These are phyloP conservation scores for Malaclemys terrapin DNA, from an alignment of 2,113 vertebrate genomes.

Conservation along the genomic window DNA sequence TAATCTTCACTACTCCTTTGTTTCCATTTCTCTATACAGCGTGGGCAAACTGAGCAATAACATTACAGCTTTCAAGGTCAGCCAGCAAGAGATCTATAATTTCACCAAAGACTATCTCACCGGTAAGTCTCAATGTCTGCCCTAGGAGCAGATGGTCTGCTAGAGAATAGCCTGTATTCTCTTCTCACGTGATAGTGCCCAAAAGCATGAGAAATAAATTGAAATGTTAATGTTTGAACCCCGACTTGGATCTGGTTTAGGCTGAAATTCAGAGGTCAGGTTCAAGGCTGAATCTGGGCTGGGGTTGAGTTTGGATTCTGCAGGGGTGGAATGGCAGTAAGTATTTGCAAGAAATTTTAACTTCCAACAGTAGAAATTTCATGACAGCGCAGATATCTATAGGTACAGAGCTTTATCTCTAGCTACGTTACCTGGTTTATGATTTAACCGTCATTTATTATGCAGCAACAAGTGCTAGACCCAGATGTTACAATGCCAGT, in stretches of 20 bases:
- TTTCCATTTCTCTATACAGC: background rate
- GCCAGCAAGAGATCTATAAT: background rate
- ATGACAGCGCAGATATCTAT: background rate
- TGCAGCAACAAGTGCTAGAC: background rate
- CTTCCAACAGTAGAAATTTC: background rate
- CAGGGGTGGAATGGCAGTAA: background rate
- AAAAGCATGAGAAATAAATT: background rate
- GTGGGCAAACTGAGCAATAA: background rate
- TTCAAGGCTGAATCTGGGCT: background rate
- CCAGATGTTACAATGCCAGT: slow-evolving; percentile 7
- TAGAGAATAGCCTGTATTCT: background rate
- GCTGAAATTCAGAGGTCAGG: background rate
- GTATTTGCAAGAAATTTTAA: background rate
- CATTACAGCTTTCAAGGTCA: background rate
- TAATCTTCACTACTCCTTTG: background rate
- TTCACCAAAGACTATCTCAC: slow-evolving; percentile 25
- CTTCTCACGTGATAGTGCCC: background rate
- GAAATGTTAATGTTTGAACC: background rate
- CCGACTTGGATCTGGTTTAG: background rate
- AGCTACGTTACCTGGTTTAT: too few relatives aligned
- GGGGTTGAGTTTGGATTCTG: background rate
- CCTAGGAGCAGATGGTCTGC: background rate
- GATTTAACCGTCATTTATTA: background rate
- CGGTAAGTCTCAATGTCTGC: background rate
- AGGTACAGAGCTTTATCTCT: background rate